Evolutionary conservation across 2,888 invertebrate species (phyloP).

Genomic region (Lycia hirtaria): DNA sequence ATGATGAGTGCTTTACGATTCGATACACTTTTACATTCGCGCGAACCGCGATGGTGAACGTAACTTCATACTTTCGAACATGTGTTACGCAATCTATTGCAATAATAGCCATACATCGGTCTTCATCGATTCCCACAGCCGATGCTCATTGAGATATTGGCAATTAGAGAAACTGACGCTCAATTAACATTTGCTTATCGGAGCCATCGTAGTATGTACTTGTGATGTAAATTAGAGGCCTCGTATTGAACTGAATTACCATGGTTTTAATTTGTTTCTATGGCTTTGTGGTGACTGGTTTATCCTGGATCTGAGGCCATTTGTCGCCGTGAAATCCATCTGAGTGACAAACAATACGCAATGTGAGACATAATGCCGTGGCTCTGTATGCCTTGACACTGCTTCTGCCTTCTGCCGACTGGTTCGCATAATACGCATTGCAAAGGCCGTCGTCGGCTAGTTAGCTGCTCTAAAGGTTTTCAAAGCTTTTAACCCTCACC

Average conservation of each 20-base stretch:
- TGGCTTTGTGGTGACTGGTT: slow-evolving; percentile 64
- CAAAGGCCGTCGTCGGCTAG: slow-evolving; percentile 47
- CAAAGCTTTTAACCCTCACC: slow-evolving; percentile 6
- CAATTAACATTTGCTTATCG: slow-evolving; percentile 41
- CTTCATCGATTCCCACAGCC: slow-evolving; percentile 23
- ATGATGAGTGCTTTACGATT: slow-evolving; percentile 63
- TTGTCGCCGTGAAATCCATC: slow-evolving; percentile 76
- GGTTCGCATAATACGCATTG: slow-evolving; percentile 44
- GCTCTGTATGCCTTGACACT: slow-evolving; percentile 61
- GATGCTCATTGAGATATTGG: slow-evolving; percentile 33
- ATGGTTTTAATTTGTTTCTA: slow-evolving; percentile 70
- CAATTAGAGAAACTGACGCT: slow-evolving; percentile 41
- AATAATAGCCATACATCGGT: slow-evolving; percentile 31
- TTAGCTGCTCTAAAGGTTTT: slow-evolving; percentile 49
- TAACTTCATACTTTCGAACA: slow-evolving; percentile 56
- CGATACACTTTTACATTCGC: slow-evolving; percentile 73
- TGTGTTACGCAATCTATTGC: slow-evolving; percentile 39
- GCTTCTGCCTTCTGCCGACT: slow-evolving; percentile 60
- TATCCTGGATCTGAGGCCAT: slow-evolving; percentile 73
- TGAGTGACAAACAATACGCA: slow-evolving; percentile 82
- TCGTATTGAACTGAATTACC: slow-evolving; percentile 50
- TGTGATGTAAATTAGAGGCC: slow-evolving; percentile 40
- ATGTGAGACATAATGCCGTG: slow-evolving; percentile 74
- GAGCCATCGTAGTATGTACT: slow-evolving; percentile 36
- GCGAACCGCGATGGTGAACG: slow-evolving; percentile 54